These are phyloP conservation scores for Metacarcinus magister DNA, from an alignment of 2,888 invertebrate species.

Conservation along the genomic window DNA sequence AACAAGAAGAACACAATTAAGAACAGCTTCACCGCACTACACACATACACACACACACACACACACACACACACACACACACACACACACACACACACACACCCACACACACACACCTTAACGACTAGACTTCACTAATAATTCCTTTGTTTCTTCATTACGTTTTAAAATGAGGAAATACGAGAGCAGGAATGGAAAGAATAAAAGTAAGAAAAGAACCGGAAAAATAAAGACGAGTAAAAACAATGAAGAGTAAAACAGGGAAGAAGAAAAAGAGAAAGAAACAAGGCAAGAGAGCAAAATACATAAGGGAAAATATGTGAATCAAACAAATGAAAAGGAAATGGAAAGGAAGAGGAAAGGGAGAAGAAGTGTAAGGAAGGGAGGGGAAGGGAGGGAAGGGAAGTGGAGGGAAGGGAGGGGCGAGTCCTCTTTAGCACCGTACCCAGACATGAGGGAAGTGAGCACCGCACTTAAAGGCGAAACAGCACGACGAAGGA, in stretches of 20 bases:
- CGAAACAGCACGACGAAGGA: not conserved
- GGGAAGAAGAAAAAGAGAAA: not conserved
- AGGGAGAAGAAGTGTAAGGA: not conserved
- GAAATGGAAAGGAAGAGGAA: not conserved
- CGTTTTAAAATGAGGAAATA: not conserved
- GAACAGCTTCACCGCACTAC: no score
- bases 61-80: conserved; percentile 53
- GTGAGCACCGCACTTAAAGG: not conserved
- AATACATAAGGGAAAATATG: not conserved
- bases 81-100: conserved; percentile 12
- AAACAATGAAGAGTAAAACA: not conserved
- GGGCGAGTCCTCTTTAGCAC: not conserved
- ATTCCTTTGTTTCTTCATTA: no score
- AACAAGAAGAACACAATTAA: not conserved
- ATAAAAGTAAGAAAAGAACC: not conserved
- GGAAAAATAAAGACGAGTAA: not conserved
- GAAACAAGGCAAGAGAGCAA: not conserved
- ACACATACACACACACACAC: conserved; percentile 53
- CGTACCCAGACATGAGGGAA: not conserved
- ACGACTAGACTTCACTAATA: not conserved
- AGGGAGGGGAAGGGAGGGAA: not conserved
- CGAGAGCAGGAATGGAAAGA: not conserved
- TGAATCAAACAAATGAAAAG: not conserved
- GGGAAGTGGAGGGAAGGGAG: not conserved
- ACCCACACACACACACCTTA: not conserved